Evolutionary conservation across 2,888 invertebrate species (phyloP).

Genomic region (Pseudoips prasinana): DNA sequence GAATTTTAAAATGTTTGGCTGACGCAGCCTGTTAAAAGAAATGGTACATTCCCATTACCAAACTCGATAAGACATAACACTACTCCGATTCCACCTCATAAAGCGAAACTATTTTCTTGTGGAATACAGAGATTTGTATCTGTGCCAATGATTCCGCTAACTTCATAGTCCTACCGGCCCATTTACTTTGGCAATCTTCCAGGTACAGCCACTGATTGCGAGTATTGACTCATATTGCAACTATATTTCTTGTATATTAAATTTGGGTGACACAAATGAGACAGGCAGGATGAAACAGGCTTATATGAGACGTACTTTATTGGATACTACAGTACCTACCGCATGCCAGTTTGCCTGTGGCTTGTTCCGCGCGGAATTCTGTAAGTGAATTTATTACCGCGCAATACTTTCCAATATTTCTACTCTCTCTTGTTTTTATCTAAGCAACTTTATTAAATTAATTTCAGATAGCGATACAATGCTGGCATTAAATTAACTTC

Average conservation of each 20-base stretch:
- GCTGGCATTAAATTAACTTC: no score
- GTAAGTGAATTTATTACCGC: no score
- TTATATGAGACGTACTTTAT: conserved; percentile 24
- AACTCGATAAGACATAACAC: no score
- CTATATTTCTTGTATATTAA: conserved; percentile 56
- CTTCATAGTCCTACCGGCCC: conserved; percentile 47
- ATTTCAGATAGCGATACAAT: no score
- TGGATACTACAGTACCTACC: conserved; percentile 3
- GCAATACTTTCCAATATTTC: no score
- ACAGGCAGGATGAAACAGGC: conserved; percentile 20
- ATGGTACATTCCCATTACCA: no score
- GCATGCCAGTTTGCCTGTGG: no score
- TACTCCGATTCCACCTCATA: conserved; percentile 1
- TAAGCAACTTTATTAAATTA: no score
- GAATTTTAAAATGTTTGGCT: no score
- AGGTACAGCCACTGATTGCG: conserved; percentile 57
- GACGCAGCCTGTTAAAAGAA: no score
- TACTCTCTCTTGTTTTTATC: no score
- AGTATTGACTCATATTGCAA: conserved; percentile 58
- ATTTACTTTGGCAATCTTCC: conserved; percentile 55
- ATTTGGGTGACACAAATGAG: conserved; percentile 36
- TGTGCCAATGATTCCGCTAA: conserved; percentile 57
- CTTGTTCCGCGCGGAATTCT: no score
- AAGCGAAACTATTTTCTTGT: conserved; percentile 9
- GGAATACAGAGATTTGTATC: conserved; percentile 47